Percentiles rank a stretch among this genome's conserved stretches.
Conservation (phyloP, 1,140 invertebrate species). For the Teleopsis dalmanni region DNA sequence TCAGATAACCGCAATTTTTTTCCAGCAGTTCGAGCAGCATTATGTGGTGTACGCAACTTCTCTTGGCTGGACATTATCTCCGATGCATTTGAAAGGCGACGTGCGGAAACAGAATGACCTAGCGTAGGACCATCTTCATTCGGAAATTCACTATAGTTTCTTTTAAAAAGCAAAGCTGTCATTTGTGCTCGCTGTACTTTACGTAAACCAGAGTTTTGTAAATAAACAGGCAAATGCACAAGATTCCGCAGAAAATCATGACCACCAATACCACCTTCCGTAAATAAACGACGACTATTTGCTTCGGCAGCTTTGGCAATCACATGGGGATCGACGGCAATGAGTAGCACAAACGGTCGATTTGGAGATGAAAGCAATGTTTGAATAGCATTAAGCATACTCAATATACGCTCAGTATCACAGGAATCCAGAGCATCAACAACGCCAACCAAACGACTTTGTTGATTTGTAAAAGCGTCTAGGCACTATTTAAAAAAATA, state of each 20-base stretch:
- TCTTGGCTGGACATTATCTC: constrained; percentile 71
- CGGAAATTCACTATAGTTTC: constrained; percentile 32
- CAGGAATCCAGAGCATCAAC: constrained; percentile 97
- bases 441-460: constrained; percentile 87
- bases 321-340: constrained; percentile 94
- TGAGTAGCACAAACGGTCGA: constrained; percentile 85
- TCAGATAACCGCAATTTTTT: constrained; percentile 73
- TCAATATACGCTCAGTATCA: constrained; percentile 92
- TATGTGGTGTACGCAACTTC: constrained; percentile 50
- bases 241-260: constrained; percentile 94
- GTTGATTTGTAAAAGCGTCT: constrained; percentile 83
- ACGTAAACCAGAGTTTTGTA: constrained; percentile 90
- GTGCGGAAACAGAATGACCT: constrained; percentile 56
- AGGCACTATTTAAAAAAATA: constrained; percentile 57
- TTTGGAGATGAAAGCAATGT: constrained; percentile 86
- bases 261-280: constrained; percentile 82
- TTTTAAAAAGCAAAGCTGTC: constrained; percentile 52
- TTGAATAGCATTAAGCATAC: constrained; percentile 89
- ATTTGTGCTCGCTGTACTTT: constrained; percentile 82
- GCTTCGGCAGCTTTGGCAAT: constrained; percentile 94
- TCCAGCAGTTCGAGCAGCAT: constrained; percentile 45
- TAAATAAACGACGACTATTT: constrained; percentile 76
- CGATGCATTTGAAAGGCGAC: constrained; percentile 70
- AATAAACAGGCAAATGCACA: constrained; percentile 94
- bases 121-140: constrained; percentile 42